Base-by-base conservation (phyloP, 2,888 invertebrate species). In the Plebejus melissa region DNA sequence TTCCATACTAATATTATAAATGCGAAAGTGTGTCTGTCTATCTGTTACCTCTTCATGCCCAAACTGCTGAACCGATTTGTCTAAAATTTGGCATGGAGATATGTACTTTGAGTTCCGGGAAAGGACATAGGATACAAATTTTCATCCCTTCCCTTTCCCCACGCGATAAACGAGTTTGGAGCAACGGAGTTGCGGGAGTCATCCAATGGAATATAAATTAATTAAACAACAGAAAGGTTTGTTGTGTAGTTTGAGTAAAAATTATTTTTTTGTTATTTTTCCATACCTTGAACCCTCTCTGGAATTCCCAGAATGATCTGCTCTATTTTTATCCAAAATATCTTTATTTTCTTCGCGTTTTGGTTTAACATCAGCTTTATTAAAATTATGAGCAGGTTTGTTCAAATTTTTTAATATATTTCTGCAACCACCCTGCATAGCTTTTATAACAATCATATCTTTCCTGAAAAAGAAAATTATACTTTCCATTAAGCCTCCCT, bases 381-480 rank as follows among this genome's bases (percentile, higher is more conserved):
- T 58, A 32, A 5, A 58, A 32, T 76, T 58, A 22, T 9, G n/a
- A 32, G 57, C 38, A 54, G 58, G 41, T 76, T 75, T 69, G n/a
- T 69, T 76, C 5, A 58, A 69, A 60, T 69, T 54, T 3, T 74
- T 77, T 22, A 77, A 76, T 46, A 76, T 58, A 70, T 74, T 79
- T 76, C 76, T 78, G 58, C 84, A 83, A 75, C 81, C 83, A 76
- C 83, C 87, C 78, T 88, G 84, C 50, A 87, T 79, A 36, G 85
- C 77, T 78, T 82, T 82, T 57, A 90, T 79, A 5, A 92, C 82
- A 80, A 90, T 82, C 79, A 81, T 81, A 78, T 93, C 92, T 82
- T 91, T 92, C 76, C 91, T 92, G 82, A 77, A 87, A 88, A 57
- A 78, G 9, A 41, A 70, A 70, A 28, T 28, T 50, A 50, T 50